Evolutionary conservation across 2,888 invertebrate species (phyloP), one percentile per base, ranked within the genome.

Genomic region (Platycheirus albimanus): DNA sequence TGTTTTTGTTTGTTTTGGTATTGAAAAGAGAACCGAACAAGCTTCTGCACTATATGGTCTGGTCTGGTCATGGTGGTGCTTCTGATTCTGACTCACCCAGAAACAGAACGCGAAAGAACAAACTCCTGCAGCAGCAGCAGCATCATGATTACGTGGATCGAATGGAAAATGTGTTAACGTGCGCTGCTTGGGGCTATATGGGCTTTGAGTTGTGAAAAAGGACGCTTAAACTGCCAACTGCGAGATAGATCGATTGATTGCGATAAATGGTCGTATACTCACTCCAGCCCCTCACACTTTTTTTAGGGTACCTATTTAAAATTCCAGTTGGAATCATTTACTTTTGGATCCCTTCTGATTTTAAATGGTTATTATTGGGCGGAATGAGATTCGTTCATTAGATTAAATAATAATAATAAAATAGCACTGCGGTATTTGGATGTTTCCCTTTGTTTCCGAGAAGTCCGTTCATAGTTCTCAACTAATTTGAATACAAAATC

Each of bases 41-140:
- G 80, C 80, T 80, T 70, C 63, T 80, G 80, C 69, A 70, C 54
- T 64, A 74, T n/a, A n/a, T n/a, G n/a, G n/a, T n/a, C n/a, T n/a
- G n/a, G n/a, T n/a, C n/a, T n/a, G n/a, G n/a, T n/a, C n/a, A n/a
- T n/a, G n/a, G n/a, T 63, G 20, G 3, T 24, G 20, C 58, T 49
- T 24, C 56, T 56, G 63, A 54, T 11, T 24, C 56, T 56, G 63
- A 54, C n/a, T 41, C 43, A 41, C 11, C 45, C 13, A 75, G 17
- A n/a, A 38, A 38, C 64, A 58, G 43, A 20, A 43, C 10, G 38
- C 13, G 43, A 10, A 17, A 41, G 15, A 13, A 56, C 24, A 58
- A 41, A 41, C 41, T 41, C 41, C 24, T 38, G 41, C 58, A 51
- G 13, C 43, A 78, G 47, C 54, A 24, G 20, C 36, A 69, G 13